Percentiles rank a stretch among this genome's conserved stretches.
Evolutionary conservation across 2,888 invertebrate genomes (phyloP).

Genomic region (Monopis laevigella): DNA sequence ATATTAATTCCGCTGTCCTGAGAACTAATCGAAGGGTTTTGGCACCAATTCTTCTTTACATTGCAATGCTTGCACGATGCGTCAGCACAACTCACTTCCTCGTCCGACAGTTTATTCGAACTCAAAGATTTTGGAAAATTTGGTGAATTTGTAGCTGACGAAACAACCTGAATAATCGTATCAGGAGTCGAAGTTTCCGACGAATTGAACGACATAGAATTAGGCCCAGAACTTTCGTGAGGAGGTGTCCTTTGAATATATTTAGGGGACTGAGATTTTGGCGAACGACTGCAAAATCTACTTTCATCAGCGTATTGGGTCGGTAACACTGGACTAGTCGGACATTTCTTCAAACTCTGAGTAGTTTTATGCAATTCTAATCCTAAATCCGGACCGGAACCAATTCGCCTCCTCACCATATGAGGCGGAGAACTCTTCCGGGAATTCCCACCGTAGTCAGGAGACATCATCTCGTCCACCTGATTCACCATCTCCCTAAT

Average conservation of each 20-base stretch:
- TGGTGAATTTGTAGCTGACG: constrained; percentile 40
- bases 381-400: constrained; percentile 54
- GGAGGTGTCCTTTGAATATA: constrained; percentile 52
- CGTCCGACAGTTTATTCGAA: constrained; percentile 67
- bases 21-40: constrained; percentile 76
- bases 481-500: constrained; percentile 78
- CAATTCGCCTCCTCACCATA: constrained; percentile 41
- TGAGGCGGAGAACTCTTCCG: constrained; percentile 60
- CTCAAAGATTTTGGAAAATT: constrained; percentile 62
- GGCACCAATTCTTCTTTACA: constrained; percentile 69
- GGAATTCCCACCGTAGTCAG: constrained; percentile 42
- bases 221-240: constrained; percentile 51
- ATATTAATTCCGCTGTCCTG: constrained; percentile 83
- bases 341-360: constrained; percentile 46
- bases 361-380: constrained; percentile 41
- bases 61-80: constrained; percentile 53
- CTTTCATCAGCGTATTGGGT: constrained; percentile 34
- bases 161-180: constrained; percentile 58
- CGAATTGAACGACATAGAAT: constrained; percentile 59
- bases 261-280: constrained; percentile 44
- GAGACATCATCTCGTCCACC: constrained; percentile 74
- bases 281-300: constrained; percentile 36
- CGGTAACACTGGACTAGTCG: constrained; percentile 54
- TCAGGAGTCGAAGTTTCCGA: constrained; percentile 64
- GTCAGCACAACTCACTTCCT: constrained; percentile 59